A percentile compares a stretch with the other conserved stretches of the same genome.
Evolutionary conservation across 2,113 vertebrate species (phyloP).

Genomic region (Thermophis baileyi): DNA sequence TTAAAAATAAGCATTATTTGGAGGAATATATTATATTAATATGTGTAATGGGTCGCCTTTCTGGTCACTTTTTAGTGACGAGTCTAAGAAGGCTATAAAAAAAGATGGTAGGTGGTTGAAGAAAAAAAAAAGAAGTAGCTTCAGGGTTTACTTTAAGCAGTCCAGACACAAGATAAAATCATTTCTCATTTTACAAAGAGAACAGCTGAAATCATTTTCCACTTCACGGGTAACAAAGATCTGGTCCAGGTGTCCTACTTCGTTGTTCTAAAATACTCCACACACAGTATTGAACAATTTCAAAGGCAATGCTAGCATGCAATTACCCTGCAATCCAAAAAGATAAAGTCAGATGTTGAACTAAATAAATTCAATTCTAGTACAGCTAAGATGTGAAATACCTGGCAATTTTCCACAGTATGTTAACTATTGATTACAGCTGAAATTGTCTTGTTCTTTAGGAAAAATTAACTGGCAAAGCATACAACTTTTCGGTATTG

Average conservation of each 20-base stretch:
- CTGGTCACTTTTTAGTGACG: neutral
- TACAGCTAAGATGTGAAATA: neutral
- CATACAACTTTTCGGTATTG: neutral
- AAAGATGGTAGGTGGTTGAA: neutral
- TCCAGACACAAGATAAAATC: neutral
- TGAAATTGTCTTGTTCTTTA: neutral
- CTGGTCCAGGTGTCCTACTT: conserved; percentile 29
- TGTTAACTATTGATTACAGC: conserved; percentile 42
- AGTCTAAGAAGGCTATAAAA: neutral
- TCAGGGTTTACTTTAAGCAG: neutral
- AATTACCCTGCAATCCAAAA: conserved; percentile 24
- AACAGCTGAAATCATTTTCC: conserved; percentile 2
- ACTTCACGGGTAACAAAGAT: conserved; percentile 8
- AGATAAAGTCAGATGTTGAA: conserved; percentile 1
- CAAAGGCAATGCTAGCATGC: conserved; percentile 33
- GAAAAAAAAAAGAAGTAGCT: neutral
- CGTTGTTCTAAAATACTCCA: conserved; percentile 27
- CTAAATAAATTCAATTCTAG: conserved; percentile 14
- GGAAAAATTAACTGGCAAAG: neutral
- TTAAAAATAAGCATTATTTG: neutral
- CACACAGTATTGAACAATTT: neutral
- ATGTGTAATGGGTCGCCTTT: neutral
- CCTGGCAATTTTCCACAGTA: conserved; percentile 29
- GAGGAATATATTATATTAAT: neutral
- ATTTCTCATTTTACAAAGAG: conserved; percentile 8